phyloP scores from a whole-genome alignment of 1,140 invertebrate species.

The Physella acuta region DNA sequence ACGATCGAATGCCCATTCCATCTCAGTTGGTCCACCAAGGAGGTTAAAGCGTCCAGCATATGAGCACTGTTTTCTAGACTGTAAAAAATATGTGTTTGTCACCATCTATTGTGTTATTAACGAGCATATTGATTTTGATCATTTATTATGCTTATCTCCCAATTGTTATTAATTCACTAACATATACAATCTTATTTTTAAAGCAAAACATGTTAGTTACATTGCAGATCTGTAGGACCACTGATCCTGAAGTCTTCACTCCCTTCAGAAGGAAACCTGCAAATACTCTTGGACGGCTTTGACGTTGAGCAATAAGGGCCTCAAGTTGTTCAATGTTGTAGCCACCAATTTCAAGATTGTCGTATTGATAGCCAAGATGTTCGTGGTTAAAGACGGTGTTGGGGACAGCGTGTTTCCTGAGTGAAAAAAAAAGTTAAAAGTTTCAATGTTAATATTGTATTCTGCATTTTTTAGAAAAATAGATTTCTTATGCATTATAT shows the following conservation, averaged over 20 bases:
- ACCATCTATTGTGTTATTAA: too few species aligned
- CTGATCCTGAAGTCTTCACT: conserved; percentile 24
- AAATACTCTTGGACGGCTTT: conserved; percentile 26
- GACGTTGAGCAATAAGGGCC: conserved; percentile 13
- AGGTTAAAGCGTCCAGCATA: conserved; percentile 25
- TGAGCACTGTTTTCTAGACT: too few species aligned
- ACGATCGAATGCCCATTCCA: conserved; percentile 30
- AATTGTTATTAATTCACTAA: too few species aligned
- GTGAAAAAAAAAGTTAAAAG: neutral
- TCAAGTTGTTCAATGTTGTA: conserved; percentile 17
- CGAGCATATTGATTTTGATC: too few species aligned
- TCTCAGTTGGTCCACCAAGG: conserved; percentile 29
- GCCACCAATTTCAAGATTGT: conserved; percentile 22
- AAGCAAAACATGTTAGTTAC: neutral
- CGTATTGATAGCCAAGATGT: conserved; percentile 26
- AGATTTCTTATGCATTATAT: too few species aligned
- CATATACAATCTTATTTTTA: too few species aligned
- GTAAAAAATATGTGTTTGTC: too few species aligned
- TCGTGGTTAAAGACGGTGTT: conserved; percentile 27
- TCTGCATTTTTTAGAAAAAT: too few species aligned
- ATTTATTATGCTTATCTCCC: too few species aligned
- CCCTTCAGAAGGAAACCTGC: conserved; percentile 31
- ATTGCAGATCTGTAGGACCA: conserved; percentile 18
- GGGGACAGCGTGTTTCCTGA: conserved; percentile 19
- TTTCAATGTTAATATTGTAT: too few species aligned